Percentiles rank a stretch among this genome's conserved stretches.
phyloP scores from a whole-genome alignment of 2,888 invertebrate genomes.

The Eupithecia vulgata region DNA sequence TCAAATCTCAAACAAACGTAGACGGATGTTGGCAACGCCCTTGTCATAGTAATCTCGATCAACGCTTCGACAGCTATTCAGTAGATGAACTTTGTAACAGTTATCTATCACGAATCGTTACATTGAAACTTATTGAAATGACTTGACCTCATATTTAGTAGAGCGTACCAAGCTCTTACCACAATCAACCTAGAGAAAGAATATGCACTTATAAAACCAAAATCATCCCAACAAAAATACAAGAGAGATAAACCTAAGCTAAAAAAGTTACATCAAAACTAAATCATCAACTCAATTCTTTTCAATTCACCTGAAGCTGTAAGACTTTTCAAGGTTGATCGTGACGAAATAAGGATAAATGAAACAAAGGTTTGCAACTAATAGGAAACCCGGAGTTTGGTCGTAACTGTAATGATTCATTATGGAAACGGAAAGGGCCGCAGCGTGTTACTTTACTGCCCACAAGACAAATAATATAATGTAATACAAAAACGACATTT shows the following conservation, averaged over 20 bases:
- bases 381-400: constrained; percentile 57
- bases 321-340: constrained; percentile 18
- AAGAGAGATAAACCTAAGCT: neutral
- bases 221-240: neutral
- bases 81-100: constrained; percentile 46
- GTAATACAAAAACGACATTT: constrained; percentile 44
- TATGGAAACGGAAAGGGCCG: constrained; percentile 70
- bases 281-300: neutral
- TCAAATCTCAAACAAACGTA: constrained; percentile 62
- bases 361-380: constrained; percentile 52
- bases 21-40: constrained; percentile 78
- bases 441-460: constrained; percentile 55
- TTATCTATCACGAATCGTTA: constrained; percentile 43
- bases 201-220: neutral
- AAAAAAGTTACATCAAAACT: neutral
- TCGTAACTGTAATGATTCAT: constrained; percentile 63
- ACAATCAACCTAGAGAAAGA: constrained; percentile 4
- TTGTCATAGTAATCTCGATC: constrained; percentile 63
- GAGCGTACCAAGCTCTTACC: constrained; percentile 6
- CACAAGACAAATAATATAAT: constrained; percentile 39
- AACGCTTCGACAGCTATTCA: constrained; percentile 49
- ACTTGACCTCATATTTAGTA: constrained; percentile 38
- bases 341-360: constrained; percentile 29
- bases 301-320: constrained; percentile 12
- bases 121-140: constrained; percentile 39